phyloP scores from a whole-genome alignment of 2,113 vertebrate species.

The Strigops habroptila region DNA sequence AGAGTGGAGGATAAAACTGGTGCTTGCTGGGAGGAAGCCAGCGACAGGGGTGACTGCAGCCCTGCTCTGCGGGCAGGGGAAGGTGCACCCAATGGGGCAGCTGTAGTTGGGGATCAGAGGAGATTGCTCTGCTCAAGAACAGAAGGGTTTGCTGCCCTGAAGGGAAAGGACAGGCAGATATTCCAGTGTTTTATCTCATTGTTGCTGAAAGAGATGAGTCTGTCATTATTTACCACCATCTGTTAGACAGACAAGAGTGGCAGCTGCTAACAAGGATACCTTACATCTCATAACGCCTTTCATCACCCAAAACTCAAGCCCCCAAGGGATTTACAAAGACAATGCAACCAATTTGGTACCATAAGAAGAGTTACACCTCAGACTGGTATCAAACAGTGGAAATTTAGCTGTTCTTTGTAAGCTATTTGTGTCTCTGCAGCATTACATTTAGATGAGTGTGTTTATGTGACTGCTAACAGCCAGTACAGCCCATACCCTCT shows the following conservation, averaged over 20 bases:
- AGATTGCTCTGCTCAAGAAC: fast-evolving
- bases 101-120: fast-evolving
- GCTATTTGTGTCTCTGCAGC: neutral
- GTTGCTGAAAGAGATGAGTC: neutral
- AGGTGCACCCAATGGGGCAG: neutral
- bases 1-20: neutral
- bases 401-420: neutral
- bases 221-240: constrained; percentile 31
- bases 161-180: neutral
- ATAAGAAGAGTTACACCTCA: neutral
- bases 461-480: neutral
- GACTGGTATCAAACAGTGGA: neutral
- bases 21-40: neutral
- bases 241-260: neutral
- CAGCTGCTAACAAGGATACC: neutral
- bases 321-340: neutral
- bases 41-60: neutral
- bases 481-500: neutral
- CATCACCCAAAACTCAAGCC: neutral
- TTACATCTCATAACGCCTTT: neutral
- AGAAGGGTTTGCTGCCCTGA: neutral
- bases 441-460: neutral
- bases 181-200: neutral
- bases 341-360: neutral
- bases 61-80: neutral